These are phyloP conservation scores for Orthonyx spaldingii DNA, from an alignment of 2,113 vertebrate genomes.

Conservation along the genomic window DNA sequence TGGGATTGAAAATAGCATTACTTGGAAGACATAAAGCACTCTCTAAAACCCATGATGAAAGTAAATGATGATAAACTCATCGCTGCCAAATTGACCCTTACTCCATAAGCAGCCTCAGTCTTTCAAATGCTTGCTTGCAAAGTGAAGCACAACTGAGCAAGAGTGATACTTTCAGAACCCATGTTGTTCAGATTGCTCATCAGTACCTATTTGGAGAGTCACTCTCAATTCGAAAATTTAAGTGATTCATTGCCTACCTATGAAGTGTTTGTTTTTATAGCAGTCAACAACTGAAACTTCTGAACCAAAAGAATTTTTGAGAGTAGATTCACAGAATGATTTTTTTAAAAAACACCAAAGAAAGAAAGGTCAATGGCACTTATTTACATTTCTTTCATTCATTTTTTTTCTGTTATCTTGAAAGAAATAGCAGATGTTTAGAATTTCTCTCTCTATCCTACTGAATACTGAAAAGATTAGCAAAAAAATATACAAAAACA, in stretches of 20 bases:
- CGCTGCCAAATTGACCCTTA: neutral
- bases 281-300: neutral
- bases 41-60: neutral
- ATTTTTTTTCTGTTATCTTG: neutral
- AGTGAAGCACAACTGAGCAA: neutral
- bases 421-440: neutral
- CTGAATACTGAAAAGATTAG: neutral
- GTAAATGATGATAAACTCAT: neutral
- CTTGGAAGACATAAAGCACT: neutral
- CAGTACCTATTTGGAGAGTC: neutral
- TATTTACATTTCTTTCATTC: neutral
- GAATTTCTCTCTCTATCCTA: neutral
- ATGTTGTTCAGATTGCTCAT: neutral
- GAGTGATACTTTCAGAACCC: neutral
- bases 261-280: neutral
- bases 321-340: neutral
- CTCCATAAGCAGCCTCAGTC: neutral
- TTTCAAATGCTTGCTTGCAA: neutral
- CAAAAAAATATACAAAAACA: neutral
- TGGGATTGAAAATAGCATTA: neutral
- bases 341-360: neutral
- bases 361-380: neutral
- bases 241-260: neutral
- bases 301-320: neutral
- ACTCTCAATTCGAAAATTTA: neutral